Evolutionary conservation across 1,140 invertebrate genomes (phyloP).

Genomic region (Platorchestia sp.): DNA sequence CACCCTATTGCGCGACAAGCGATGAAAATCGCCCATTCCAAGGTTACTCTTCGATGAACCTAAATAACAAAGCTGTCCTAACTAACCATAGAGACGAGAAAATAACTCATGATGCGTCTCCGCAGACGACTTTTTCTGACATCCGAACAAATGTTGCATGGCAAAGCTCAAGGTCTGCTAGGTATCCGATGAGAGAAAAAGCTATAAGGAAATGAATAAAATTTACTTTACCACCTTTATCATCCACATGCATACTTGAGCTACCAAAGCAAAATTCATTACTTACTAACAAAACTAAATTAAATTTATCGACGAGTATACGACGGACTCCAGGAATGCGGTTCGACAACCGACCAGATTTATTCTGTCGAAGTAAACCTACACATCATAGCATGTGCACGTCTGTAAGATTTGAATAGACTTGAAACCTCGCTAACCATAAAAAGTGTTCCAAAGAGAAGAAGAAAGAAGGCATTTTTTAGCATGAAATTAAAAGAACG

Average conservation of each 20-base stretch:
- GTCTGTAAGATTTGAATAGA: no score
- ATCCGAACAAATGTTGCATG: background rate
- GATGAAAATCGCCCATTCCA: background rate
- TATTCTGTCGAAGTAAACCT: background rate
- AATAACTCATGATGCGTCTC: background rate
- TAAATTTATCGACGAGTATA: background rate
- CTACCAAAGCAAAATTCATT: background rate
- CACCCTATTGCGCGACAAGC: background rate
- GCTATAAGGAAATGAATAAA: background rate
- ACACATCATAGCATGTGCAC: background rate
- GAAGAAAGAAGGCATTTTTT: no score
- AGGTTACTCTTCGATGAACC: background rate
- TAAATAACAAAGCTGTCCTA: background rate
- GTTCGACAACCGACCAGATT: background rate
- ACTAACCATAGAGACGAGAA: background rate
- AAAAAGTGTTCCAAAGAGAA: no score
- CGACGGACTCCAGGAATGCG: background rate
- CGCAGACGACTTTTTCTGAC: background rate
- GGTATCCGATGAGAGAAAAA: background rate
- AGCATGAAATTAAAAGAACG: no score
- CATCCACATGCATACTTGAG: background rate
- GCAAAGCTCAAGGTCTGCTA: background rate
- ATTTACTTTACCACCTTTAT: background rate
- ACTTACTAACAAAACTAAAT: background rate
- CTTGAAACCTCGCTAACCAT: no score